Conservation (phyloP, 2,888 invertebrate species). For the Stenurella melanura region DNA sequence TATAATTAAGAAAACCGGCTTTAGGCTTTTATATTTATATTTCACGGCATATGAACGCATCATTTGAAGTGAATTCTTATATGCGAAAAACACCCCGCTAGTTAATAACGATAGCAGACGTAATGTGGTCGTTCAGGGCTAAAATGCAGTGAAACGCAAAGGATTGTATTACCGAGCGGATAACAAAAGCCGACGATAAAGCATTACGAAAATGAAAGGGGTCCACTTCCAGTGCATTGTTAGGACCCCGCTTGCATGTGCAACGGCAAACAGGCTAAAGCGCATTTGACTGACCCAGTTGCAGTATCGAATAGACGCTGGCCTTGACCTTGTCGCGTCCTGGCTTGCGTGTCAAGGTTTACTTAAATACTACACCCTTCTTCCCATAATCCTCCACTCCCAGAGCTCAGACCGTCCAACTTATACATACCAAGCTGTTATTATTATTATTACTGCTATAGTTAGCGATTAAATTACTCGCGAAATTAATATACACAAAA, state of each 20-base stretch:
- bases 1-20: no score
- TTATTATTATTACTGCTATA: no score
- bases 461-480: no score
- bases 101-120: no score
- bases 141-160: background rate
- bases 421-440: background rate
- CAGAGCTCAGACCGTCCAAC: background rate
- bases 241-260: constrained; percentile 21
- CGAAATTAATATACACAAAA: no score
- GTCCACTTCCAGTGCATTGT: constrained; percentile 14
- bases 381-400: constrained; percentile 12
- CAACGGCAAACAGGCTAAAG: constrained; percentile 35
- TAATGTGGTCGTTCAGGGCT: background rate
- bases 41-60: no score
- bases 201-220: constrained; percentile 11
- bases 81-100: no score
- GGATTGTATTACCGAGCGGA: background rate
- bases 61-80: no score
- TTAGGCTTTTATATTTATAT: no score
- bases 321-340: constrained; percentile 58
- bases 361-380: constrained; percentile 37
- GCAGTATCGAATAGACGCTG: constrained; percentile 52
- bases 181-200: background rate
- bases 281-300: constrained; percentile 57
- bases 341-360: constrained; percentile 37